Evolutionary conservation across 2,113 vertebrate species (phyloP), one percentile per base, ranked within the genome.

Genomic region (Pontoporia blainvillei): DNA sequence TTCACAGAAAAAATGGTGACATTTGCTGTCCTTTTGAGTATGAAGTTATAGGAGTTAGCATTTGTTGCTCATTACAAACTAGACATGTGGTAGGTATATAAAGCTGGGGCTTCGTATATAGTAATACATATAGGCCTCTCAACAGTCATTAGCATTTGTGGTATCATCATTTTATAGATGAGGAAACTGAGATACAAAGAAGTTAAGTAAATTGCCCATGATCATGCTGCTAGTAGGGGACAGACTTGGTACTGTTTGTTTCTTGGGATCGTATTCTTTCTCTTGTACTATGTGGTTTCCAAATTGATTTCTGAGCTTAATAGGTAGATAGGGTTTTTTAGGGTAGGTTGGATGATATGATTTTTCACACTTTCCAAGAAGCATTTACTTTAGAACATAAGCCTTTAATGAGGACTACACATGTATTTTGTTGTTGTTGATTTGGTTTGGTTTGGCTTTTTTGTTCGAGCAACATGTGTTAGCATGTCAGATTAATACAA

Each of bases 351-450:
- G 27, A 27, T 11, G 46, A 18, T 41, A 11, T 13, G 5, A 66
- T 71, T 87, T 96, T 94, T 92, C 54, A 95, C 21, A 54, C 59
- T 93, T 76, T 89, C 12, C 25, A 81, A 72, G 36, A 85, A 93
- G 14, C 21, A 76, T 49, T 12, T 21, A 64, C 15, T 64, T 95
- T 85, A 91, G 71, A 91, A 88, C 86, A 82, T 85, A 95, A 20
- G 8, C 15, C 7, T 87, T 93, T 90, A 81, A 13, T 79, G 85
- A 90, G 36, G 21, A 15, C 44, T 91, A 8, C 6, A 67, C 10
- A 14, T 10, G 7, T n/a, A 17, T 25, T 69, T 59, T 88, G 69
- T 81, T 52, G 90, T 15, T 67, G 20, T 73, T 83, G 76, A 6
- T 52, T 86, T 86, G 82, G 10, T 59, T 86, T 90, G 39, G 31